These are phyloP conservation scores for Drosophila trichaetosa DNA, from an alignment of 2,888 invertebrate species.

Conservation along the genomic window DNA sequence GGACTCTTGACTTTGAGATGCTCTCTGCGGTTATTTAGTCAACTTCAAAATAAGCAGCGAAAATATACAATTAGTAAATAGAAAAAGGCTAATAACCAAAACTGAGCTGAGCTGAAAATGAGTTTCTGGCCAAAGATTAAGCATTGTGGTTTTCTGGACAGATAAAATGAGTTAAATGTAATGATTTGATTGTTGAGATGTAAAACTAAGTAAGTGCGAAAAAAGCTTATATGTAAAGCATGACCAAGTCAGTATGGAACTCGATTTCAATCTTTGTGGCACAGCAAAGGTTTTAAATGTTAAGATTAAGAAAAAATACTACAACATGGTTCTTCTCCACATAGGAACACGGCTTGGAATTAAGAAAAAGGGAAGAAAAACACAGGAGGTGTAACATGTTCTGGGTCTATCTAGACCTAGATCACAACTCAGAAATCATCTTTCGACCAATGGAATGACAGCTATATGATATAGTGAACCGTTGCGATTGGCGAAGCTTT, in stretches of 20 bases:
- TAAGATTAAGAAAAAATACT: not conserved
- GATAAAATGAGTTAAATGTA: not conserved
- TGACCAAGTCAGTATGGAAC: not conserved
- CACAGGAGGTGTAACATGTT: not conserved
- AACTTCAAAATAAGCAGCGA: not conserved
- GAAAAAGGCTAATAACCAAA: not conserved
- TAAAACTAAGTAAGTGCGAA: not conserved
- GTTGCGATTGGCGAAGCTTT: no score
- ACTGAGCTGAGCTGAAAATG: not conserved
- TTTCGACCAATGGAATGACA: not conserved
- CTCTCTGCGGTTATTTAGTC: conserved; percentile 15
- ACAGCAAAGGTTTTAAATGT: not conserved
- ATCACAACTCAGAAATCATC: not conserved
- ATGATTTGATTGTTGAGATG: not conserved
- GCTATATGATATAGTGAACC: not conserved
- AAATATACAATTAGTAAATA: not conserved
- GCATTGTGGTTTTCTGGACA: not conserved
- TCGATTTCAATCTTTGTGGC: not conserved
- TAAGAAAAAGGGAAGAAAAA: not conserved
- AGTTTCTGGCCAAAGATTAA: not conserved
- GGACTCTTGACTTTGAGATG: conserved; percentile 27
- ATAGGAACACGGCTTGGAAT: not conserved
- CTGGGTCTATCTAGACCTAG: not conserved
- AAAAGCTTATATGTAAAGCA: not conserved
- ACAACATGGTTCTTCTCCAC: not conserved